Evolutionary conservation across 2,888 invertebrate species (phyloP), one percentile per base, ranked within the genome.

Genomic region (Neoscelio sp.): DNA sequence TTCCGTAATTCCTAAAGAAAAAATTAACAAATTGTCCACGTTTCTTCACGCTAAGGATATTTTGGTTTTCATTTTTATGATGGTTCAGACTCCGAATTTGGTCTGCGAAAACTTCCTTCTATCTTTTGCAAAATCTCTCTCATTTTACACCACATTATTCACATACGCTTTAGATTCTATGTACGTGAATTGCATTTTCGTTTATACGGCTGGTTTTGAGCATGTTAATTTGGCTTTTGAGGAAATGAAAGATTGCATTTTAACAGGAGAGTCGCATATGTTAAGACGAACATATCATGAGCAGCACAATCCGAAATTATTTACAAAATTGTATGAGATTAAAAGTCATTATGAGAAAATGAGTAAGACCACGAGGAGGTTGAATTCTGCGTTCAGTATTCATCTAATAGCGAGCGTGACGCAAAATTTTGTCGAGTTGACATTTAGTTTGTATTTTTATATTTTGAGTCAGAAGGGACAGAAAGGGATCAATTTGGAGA

Each of bases 211-310:
- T 2, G 85, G 84, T 33, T 86, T 85, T 48, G 67, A 83, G 52
- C 80, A 78, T 7, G 65, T 87, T 1, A 87, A 86, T 50, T 48
- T 68, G 0, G 81, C 84, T 46, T 73, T 87, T 5, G 10, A 68
- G 5, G 68, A 75, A 8, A 56, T 87, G 0, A 84, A 83, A 44
- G 46, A 73, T 0, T 80, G 58, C 35, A 48, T 86, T 2, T 23
- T 80, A 0, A 80, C 52, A 2, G 86, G 88, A 15, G 85, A 86
- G 15, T 84, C 85, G 2, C 87, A 89, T 78, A 73, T 89, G 1
- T 77, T 88, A 0, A 78, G 89, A 4, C 80, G 85, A 8, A 81
- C 85, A 1, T 89, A 88, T 46, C 89, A 88, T 48, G 81, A 86
- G 58, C 77, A 42, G 56, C 8, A 74, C 6, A 74, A 76, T 13